Evolutionary conservation across 2,113 vertebrate species (phyloP), one percentile per base, ranked within the genome.

Genomic region (Pygoscelis adeliae): DNA sequence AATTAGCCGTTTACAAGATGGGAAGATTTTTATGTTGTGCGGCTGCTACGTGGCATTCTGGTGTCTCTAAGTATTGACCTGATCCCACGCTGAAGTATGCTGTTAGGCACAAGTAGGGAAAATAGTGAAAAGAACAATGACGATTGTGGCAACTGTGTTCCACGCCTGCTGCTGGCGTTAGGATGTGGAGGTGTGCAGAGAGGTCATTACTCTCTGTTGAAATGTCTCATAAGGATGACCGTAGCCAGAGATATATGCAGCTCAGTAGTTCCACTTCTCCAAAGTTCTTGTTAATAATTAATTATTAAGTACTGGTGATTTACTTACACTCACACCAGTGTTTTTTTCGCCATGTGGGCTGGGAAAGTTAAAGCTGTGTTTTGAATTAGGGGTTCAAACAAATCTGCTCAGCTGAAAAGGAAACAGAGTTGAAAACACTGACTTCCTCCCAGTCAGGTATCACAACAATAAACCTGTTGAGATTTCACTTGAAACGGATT

Each of bases 321-420:
- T 72, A 65, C 26, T 81, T 70, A 27, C 13, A 2, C 36, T 67
- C 38, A 18, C 11, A 13, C 34, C 29, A 10, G 34, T 53, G 38
- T 1, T 2, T 38, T 44, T 59, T 65, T 58, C 0, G 1, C 84
- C n/a, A 6, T 12, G 26, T 5, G 9, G 77, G 23, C 59, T 49
- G 47, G 82, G 46, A 26, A 81, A 20, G 63, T 47, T 42, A 44
- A 90, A 81, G 73, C 70, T 84, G 61, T 89, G 88, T 74, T 93
- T 96, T 90, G 92, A 94, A 92, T 95, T 70, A 81, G 79, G 29
- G 42, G 15, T 56, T 90, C 93, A 93, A 92, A 93, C 90, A 83
- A 86, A 61, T 13, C 90, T 47, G 52, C 40, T 59, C 44, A 4
- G 69, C 53, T 87, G 73, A 14, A 52, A 81, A 73, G 86, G 91